These are phyloP conservation scores for Cochlearius cochlearius DNA, from an alignment of 2,113 vertebrate species.

Conservation along the genomic window DNA sequence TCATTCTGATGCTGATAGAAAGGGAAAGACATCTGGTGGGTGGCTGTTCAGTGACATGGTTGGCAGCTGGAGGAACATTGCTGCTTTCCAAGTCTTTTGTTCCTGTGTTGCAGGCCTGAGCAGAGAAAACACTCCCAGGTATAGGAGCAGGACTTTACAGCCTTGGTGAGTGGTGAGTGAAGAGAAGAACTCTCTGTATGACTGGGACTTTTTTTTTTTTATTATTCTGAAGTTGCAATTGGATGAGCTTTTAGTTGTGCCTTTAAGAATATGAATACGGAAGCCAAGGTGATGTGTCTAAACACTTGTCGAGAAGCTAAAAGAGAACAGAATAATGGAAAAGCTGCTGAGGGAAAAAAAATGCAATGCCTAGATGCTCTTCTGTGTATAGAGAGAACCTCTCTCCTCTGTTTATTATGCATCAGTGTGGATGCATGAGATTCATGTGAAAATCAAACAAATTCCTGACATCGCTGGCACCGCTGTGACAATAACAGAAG, in stretches of 20 bases:
- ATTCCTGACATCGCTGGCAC: neutral
- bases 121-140: neutral
- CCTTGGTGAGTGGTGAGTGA: neutral
- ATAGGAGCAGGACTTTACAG: neutral
- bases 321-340: neutral
- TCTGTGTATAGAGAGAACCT: neutral
- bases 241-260: neutral
- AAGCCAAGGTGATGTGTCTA: neutral
- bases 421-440: neutral
- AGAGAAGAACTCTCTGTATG: neutral
- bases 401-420: neutral
- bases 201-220: neutral
- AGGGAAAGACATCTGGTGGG: neutral
- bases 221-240: neutral
- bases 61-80: neutral
- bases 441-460: neutral
- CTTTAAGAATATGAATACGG: neutral
- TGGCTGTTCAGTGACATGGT: neutral
- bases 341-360: neutral
- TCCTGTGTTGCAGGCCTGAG: neutral
- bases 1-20: neutral
- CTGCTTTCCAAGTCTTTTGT: neutral
- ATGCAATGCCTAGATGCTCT: neutral
- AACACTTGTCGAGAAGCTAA: neutral
- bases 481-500: constrained; percentile 1